phyloP scores from a whole-genome alignment of 2,888 invertebrate genomes.

The Globia sparganii region DNA sequence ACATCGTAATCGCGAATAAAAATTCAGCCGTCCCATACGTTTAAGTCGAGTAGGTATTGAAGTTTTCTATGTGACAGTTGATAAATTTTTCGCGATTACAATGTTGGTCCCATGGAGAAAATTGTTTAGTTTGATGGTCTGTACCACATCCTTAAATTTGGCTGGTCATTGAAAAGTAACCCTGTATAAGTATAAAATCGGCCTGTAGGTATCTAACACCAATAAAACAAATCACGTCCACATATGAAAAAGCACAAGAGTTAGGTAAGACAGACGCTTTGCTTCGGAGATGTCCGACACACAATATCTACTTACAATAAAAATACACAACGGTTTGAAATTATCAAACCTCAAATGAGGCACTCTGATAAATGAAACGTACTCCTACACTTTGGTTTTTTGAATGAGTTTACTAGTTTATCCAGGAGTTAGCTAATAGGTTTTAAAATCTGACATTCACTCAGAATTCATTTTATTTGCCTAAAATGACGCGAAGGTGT shows the following conservation, averaged over 20 bases:
- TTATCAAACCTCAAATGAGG: neutral
- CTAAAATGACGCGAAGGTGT: neutral
- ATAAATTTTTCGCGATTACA: no score
- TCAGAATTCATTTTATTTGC: neutral
- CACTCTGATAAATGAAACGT: neutral
- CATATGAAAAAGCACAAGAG: conserved; percentile 78
- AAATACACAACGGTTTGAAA: neutral
- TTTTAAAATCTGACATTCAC: neutral
- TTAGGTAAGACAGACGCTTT: conserved; percentile 60
- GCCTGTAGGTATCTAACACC: conserved; percentile 66
- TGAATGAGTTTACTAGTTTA: neutral
- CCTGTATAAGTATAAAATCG: conserved; percentile 43
- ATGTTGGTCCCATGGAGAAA: no score
- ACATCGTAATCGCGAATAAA: no score
- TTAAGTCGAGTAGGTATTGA: no score
- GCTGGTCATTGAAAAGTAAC: no score
- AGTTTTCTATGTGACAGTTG: no score
- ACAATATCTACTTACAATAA: neutral
- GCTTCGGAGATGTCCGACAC: conserved; percentile 57
- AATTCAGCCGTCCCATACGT: no score
- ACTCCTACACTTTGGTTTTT: neutral
- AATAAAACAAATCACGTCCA: conserved; percentile 70
- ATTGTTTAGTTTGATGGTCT: no score
- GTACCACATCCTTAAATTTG: no score
- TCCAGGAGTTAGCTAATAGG: neutral